These are phyloP conservation scores for Corvus cornix DNA, from an alignment of 2,113 vertebrate genomes.

Conservation along the genomic window DNA sequence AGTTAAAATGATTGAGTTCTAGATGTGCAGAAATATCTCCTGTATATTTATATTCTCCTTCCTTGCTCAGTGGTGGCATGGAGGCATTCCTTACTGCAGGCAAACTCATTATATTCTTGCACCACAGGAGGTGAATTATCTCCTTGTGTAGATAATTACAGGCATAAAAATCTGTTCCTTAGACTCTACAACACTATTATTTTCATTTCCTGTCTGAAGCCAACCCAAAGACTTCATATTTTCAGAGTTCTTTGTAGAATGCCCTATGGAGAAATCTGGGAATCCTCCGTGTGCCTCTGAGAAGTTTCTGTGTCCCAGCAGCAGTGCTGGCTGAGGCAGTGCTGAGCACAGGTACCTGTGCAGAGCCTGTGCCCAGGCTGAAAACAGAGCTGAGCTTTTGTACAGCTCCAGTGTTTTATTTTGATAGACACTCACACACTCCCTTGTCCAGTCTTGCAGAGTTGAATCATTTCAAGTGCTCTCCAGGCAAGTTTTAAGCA, in stretches of 20 bases:
- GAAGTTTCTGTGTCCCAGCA: background rate
- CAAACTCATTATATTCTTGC: background rate
- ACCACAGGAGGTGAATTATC: background rate
- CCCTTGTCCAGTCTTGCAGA: background rate
- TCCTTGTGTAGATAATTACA: background rate
- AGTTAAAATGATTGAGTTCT: background rate
- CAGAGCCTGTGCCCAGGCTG: background rate
- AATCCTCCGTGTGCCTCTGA: accelerated
- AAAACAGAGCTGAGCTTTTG: background rate
- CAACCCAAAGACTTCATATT: background rate
- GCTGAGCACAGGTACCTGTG: background rate
- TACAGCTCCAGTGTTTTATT: background rate
- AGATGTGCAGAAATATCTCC: background rate
- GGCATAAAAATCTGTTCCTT: background rate
- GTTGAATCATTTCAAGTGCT: background rate
- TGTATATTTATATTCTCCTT: background rate
- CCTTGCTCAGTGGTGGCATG: background rate
- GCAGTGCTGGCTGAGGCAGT: background rate
- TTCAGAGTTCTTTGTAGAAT: background rate
- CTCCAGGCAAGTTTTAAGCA: background rate
- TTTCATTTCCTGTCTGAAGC: background rate
- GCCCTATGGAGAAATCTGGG: background rate
- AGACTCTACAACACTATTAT: background rate
- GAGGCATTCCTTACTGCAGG: background rate
- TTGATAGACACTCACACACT: background rate